These are phyloP conservation scores for Bibio marci DNA, from an alignment of 2,888 invertebrate genomes.

Conservation along the genomic window DNA sequence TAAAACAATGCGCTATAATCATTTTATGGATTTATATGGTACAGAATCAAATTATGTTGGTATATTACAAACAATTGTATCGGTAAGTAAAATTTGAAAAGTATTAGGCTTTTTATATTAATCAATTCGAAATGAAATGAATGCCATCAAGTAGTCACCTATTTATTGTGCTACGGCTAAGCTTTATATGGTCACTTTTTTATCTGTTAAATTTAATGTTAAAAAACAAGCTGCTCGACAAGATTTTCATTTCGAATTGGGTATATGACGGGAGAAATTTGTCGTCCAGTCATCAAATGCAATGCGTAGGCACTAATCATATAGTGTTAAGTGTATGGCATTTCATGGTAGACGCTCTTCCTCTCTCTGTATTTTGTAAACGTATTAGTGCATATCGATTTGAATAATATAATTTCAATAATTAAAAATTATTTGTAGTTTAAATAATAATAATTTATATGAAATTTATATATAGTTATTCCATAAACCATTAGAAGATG, in stretches of 20 bases:
- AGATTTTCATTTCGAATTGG: no score
- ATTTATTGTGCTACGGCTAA: not conserved
- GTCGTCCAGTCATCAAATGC: no score
- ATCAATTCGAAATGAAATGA: no score
- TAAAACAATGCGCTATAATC: conserved; percentile 30
- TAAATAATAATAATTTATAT: conserved; percentile 2
- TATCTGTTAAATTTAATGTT: not conserved
- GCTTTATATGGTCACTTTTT: not conserved
- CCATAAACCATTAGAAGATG: conserved; percentile 80
- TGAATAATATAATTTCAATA: not conserved
- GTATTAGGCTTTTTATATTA: not conserved
- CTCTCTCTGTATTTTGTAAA: no score
- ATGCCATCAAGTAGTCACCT: no score
- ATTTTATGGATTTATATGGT: conserved; percentile 69
- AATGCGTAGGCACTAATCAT: no score
- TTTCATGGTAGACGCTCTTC: no score
- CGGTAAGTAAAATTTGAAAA: conserved; percentile 43
- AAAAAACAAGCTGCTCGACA: not conserved
- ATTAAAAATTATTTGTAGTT: not conserved
- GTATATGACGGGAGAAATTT: no score
- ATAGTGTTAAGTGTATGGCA: no score
- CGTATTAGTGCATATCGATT: no score
- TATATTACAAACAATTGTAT: conserved; percentile 83
- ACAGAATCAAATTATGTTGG: conserved; percentile 97
- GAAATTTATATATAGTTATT: conserved; percentile 50